Conservation (phyloP, 2,888 invertebrate genomes). For the Mesochorus sp. region DNA sequence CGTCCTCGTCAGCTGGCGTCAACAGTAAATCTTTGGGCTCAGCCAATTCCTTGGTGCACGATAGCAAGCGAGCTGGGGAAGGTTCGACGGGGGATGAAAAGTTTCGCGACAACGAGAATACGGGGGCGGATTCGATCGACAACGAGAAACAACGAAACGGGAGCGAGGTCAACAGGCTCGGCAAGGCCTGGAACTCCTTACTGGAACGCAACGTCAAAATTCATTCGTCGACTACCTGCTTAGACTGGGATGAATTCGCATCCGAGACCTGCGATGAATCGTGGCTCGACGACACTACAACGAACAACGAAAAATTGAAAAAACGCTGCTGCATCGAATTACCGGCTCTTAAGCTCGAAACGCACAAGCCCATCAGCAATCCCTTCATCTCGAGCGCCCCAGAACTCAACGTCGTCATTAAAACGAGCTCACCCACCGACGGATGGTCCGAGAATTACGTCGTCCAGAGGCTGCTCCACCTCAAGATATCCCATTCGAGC, state of each 20-base stretch:
- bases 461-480: constrained; percentile 82
- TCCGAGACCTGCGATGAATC: constrained; percentile 75
- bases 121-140: constrained; percentile 12
- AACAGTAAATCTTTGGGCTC: constrained; percentile 77
- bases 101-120: constrained; percentile 7
- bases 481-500: constrained; percentile 81
- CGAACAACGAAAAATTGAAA: constrained; percentile 71
- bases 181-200: constrained; percentile 48
- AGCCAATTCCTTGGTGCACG: constrained; percentile 70
- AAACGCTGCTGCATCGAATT: constrained; percentile 73
- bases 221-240: constrained; percentile 61
- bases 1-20: no score
- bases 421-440: constrained; percentile 79
- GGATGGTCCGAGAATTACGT: constrained; percentile 82
- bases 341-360: constrained; percentile 76
- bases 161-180: constrained; percentile 3
- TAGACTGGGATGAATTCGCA: constrained; percentile 76
- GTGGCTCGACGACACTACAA: constrained; percentile 69
- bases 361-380: constrained; percentile 73
- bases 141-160: constrained; percentile 37
- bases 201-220: constrained; percentile 40
- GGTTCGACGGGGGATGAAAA: constrained; percentile 35
- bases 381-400: constrained; percentile 77
- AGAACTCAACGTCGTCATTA: constrained; percentile 82
- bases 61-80: constrained; percentile 52